Base-by-base conservation (phyloP, 2,113 vertebrate genomes). In the Lethenteron reissneri region DNA sequence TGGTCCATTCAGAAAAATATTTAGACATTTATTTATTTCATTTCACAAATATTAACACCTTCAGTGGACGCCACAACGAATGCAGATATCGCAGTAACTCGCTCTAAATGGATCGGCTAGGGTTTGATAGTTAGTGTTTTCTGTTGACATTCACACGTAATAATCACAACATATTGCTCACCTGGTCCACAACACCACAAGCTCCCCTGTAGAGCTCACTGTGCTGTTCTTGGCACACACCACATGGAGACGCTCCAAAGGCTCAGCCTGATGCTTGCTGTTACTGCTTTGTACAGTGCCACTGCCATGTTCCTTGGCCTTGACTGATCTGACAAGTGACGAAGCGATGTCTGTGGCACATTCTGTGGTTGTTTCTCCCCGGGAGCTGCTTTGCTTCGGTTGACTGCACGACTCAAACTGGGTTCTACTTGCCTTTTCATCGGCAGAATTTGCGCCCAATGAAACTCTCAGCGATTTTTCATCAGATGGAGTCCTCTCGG, bases 161-260 rank as follows among this genome's bases (percentile, higher is more conserved):
- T 17, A 68, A 68, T 68, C 11, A 68, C 11, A 68, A 68, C 11
- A 11, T 17, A 68, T 8, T 17, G 25, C 8, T 68, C 64, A 68
- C 64, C 64, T 68, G n/a, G 64, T 68, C 64, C 64, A 68, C n/a
- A 68, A 25, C 64, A 68, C 64, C 64, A 68, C 64, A 3, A 68
- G n/a, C 64, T 68, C 64, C 64, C 64, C 64, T 11, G 64, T 68
- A 68, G 64, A 68, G n/a, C n/a, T 68, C 64, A 68, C 64, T 17
- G 64, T 68, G 25, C n/a, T 68, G 64, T 68, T 68, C 11, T 68
- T 68, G 8, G 64, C 64, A 11, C 64, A 68, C n/a, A 68, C 25
- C 64, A 68, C 64, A 3, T 25, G 64, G 7, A 25, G 25, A 17
- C 25, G n/a, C n/a, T 68, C 25, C 9, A n/a, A n/a, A 68, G n/a